phyloP scores from a whole-genome alignment of 2,888 invertebrate genomes.

The Drosophila kambysellisi region DNA sequence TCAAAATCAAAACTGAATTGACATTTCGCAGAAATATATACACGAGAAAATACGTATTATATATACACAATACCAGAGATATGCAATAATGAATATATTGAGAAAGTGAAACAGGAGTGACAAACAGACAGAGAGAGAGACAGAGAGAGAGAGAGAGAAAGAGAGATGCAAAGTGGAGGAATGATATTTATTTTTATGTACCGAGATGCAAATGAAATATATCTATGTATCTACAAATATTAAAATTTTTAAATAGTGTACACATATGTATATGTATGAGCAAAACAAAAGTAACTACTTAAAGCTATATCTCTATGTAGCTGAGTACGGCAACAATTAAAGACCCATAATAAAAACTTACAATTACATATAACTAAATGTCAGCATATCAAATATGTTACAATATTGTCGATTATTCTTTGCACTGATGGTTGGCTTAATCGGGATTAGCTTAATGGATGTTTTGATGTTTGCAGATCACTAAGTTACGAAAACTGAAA shows the following conservation, averaged over 20 bases:
- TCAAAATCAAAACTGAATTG: slow-evolving; percentile 25
- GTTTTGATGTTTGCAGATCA: not conserved
- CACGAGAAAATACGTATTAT: slow-evolving; percentile 27
- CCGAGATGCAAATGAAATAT: slow-evolving; percentile 44
- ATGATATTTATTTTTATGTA: slow-evolving; percentile 73
- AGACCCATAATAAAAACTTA: slow-evolving; percentile 61
- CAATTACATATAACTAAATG: slow-evolving; percentile 56
- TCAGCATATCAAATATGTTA: slow-evolving; percentile 75
- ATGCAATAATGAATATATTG: slow-evolving; percentile 19
- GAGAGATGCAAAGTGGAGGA: slow-evolving; percentile 28
- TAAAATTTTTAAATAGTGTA: slow-evolving; percentile 33
- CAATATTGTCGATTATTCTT: slow-evolving; percentile 23
- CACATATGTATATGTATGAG: slow-evolving; percentile 28
- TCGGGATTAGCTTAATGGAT: not conserved
- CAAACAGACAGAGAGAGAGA: slow-evolving; percentile 26
- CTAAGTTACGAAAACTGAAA: not conserved
- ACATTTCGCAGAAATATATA: slow-evolving; percentile 43
- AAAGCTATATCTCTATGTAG: slow-evolving; percentile 32
- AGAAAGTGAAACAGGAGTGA: slow-evolving; percentile 32
- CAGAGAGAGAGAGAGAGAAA: slow-evolving; percentile 19
- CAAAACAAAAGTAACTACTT: slow-evolving; percentile 29
- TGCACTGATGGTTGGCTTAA: not conserved
- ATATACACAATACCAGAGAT: slow-evolving; percentile 36
- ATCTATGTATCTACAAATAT: slow-evolving; percentile 47
- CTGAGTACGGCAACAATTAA: slow-evolving; percentile 46